phyloP scores from a whole-genome alignment of 2,113 vertebrate genomes.

The Scortum barcoo region DNA sequence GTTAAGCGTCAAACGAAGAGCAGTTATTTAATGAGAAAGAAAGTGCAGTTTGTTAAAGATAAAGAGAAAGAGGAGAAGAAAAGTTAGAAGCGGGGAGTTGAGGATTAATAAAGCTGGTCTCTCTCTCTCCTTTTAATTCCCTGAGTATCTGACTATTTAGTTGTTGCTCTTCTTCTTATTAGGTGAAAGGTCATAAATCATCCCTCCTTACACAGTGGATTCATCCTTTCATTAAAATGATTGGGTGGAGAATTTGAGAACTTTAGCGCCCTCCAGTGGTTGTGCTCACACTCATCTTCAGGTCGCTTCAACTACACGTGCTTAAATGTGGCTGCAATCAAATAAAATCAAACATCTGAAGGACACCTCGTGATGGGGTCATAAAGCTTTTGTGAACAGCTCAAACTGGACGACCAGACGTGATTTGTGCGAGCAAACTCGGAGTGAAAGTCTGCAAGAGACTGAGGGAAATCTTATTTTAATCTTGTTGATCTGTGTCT shows the following conservation, averaged over 20 bases:
- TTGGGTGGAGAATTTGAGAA: not conserved
- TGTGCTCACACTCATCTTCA: too few species aligned
- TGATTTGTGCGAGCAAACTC: too few species aligned
- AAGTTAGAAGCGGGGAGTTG: not conserved
- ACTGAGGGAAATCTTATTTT: too few species aligned
- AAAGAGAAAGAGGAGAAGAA: not conserved
- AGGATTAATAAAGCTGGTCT: conserved; percentile 1
- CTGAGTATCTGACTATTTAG: not conserved
- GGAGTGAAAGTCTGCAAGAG: too few species aligned
- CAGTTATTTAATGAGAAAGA: conserved; percentile 7
- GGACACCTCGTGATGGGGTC: not conserved
- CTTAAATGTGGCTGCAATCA: too few species aligned
- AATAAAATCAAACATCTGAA: too few species aligned
- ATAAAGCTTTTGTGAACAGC: not conserved
- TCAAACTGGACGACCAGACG: not conserved
- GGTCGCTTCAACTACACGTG: not conserved
- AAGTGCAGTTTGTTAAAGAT: not conserved
- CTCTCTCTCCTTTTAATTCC: not conserved
- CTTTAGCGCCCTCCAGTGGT: not conserved
- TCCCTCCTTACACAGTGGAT: not conserved
- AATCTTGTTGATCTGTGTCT: too few species aligned
- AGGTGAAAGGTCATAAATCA: not conserved
- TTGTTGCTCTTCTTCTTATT: not conserved
- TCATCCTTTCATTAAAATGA: not conserved
- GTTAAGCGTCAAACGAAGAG: conserved; percentile 5